Evolutionary conservation across 1,140 invertebrate genomes (phyloP), one percentile per base, ranked within the genome.

Genomic region (Parasteatoda tepidariorum): DNA sequence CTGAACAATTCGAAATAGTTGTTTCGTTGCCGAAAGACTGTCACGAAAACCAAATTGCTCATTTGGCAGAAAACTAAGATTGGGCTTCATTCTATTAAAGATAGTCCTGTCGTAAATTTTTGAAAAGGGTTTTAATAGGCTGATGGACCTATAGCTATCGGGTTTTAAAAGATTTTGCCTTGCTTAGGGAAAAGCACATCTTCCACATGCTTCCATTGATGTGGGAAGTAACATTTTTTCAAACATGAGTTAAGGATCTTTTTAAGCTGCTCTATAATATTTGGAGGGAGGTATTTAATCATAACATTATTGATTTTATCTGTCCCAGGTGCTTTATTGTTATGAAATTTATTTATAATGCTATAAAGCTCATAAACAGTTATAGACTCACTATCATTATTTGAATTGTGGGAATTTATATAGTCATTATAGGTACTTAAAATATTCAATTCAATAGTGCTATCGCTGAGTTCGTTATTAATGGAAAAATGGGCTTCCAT

Each of bases 1-100:
- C 2, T 61, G 13, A 0, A 1, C 31, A 0, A 54, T 31, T 15
- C n/a, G 0, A 3, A 22, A 38, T 0, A 73, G 28, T 73, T 73
- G 3, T 11, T 71, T 0, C 5, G 30, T 24, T 4, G 15, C 26
- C 3, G 30, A 22, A 26, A 74, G 26, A 0, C 7, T 68, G 5
- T 13, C 9, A 24, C 75, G 18, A 13, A 82, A 82, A 2, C 79
- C 73, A 11, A 41, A 64, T 79, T 83, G 79, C 2, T 76, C 41
- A 0, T 0, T 2, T 7, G 22, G 54, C 1, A 81, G 0, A 54
- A 74, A 2, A 59, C 28, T 0, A 26, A 11, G 1, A 1, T 18
- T 24, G 22, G 18, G 2, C 3, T 15, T 76, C 0, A 84, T 15
- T 59, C 75, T 57, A 2, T 26, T 41, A 28, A 48, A 11, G 3